These are phyloP conservation scores for Etheostoma perlongum DNA, from an alignment of 2,797 vertebrate species.

Conservation along the genomic window DNA sequence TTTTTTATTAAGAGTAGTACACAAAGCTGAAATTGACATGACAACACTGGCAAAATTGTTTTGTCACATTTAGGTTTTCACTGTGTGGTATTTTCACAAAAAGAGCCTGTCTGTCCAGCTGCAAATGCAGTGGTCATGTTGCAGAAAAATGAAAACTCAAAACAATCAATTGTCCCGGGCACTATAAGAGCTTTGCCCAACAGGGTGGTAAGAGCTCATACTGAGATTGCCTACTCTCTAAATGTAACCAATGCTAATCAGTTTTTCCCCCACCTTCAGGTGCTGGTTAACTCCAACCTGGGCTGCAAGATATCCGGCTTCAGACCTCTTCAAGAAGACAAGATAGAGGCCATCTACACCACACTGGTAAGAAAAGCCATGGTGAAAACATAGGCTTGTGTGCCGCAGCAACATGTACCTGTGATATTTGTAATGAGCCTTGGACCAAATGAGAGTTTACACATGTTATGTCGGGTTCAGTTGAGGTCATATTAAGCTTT, in stretches of 20 bases:
- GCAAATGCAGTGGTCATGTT: constrained; percentile 18
- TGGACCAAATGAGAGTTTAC: background rate
- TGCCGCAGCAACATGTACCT: background rate
- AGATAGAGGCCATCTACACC: constrained; percentile 94
- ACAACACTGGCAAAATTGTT: constrained; percentile 9
- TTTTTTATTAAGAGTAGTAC: constrained; percentile 46
- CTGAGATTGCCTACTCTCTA: constrained; percentile 5
- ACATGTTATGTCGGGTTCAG: constrained; percentile 32
- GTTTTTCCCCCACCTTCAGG: constrained; percentile 60
- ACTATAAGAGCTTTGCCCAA: constrained; percentile 28
- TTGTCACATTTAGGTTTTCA: constrained; percentile 32
- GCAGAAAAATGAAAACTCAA: constrained; percentile 25
- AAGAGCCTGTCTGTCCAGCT: constrained; percentile 22
- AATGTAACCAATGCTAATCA: constrained; percentile 29
- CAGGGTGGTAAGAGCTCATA: background rate
- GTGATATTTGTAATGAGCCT: constrained; percentile 47
- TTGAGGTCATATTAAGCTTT: constrained; percentile 37
- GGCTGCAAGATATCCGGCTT: constrained; percentile 96
- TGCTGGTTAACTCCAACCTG: constrained; percentile 91
- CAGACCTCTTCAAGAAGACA: constrained; percentile 90
- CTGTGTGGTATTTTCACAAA: background rate
- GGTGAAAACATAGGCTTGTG: background rate
- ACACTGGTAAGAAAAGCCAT: constrained; percentile 88
- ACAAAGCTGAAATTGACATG: constrained; percentile 32
- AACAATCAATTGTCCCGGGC: constrained; percentile 21